Percentiles rank a stretch among this genome's conserved stretches.
Evolutionary conservation across 2,888 invertebrate species (phyloP).

Genomic region (Phortica okadai): DNA sequence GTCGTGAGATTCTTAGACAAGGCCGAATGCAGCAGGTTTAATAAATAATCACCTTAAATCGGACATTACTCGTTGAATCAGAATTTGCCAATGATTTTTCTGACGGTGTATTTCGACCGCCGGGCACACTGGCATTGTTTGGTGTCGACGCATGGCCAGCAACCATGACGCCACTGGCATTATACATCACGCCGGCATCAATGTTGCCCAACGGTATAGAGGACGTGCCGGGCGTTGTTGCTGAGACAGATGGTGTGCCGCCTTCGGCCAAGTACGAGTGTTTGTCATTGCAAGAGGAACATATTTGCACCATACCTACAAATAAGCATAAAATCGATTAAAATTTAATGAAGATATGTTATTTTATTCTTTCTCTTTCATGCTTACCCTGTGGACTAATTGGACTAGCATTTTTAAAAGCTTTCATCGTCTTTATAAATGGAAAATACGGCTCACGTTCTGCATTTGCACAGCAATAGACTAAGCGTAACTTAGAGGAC

Average conservation of each 20-base stretch:
- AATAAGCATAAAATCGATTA: slow-evolving; percentile 37
- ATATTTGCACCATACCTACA: slow-evolving; percentile 89
- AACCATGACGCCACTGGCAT: slow-evolving; percentile 44
- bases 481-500: slow-evolving; percentile 86
- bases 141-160: slow-evolving; percentile 36
- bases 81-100: slow-evolving; percentile 75
- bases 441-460: slow-evolving; percentile 94
- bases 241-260: slow-evolving; percentile 63
- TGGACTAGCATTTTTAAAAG: slow-evolving; percentile 90
- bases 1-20: too few relatives aligned
- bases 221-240: slow-evolving; percentile 45
- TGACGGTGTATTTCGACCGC: slow-evolving; percentile 74
- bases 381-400: slow-evolving; percentile 88
- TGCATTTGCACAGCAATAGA: slow-evolving; percentile 90
- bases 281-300: slow-evolving; percentile 89
- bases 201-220: slow-evolving; percentile 43
- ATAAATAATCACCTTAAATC: slow-evolving; percentile 71
- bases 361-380: slow-evolving; percentile 11
- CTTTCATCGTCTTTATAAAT: slow-evolving; percentile 87
- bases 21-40: too few relatives aligned
- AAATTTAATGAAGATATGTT: slow-evolving; percentile 9
- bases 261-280: slow-evolving; percentile 78
- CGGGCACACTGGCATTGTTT: slow-evolving; percentile 43
- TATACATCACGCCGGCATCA: slow-evolving; percentile 58
- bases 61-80: slow-evolving; percentile 74